phyloP scores from a whole-genome alignment of 2,113 vertebrate genomes.

The Craseonycteris thonglongyai region DNA sequence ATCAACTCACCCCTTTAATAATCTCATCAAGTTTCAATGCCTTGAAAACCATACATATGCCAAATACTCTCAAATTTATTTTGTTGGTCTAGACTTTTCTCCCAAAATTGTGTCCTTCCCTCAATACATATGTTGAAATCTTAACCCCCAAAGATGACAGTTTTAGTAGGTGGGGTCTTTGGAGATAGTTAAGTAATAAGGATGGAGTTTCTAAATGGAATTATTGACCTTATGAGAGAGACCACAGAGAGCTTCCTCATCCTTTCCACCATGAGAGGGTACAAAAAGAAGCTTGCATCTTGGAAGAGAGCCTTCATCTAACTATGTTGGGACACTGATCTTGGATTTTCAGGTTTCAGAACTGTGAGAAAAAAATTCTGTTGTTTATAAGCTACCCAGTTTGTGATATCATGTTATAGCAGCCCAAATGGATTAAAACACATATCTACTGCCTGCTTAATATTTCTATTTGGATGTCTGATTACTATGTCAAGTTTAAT shows the following conservation, averaged over 20 bases:
- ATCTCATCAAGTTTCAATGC: background rate
- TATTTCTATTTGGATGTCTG: background rate
- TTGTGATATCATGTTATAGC: background rate
- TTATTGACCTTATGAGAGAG: background rate
- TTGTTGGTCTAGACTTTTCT: background rate
- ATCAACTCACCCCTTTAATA: background rate
- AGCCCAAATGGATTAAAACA: background rate
- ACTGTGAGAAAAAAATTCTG: background rate
- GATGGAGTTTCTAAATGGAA: background rate
- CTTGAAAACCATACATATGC: background rate
- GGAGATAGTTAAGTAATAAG: background rate
- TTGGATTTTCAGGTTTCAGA: background rate
- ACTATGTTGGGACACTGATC: background rate
- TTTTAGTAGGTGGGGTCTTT: background rate
- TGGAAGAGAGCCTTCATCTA: background rate
- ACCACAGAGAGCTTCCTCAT: background rate
- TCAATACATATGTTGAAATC: background rate
- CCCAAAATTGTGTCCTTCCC: background rate
- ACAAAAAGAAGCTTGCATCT: background rate
- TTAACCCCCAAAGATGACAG: background rate
- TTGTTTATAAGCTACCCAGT: background rate
- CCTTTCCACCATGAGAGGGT: background rate
- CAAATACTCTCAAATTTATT: background rate
- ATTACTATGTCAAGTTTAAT: background rate
- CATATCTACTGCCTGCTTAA: background rate